These are phyloP conservation scores for Sinosuthora webbiana DNA, from an alignment of 2,113 vertebrate genomes.

Conservation along the genomic window DNA sequence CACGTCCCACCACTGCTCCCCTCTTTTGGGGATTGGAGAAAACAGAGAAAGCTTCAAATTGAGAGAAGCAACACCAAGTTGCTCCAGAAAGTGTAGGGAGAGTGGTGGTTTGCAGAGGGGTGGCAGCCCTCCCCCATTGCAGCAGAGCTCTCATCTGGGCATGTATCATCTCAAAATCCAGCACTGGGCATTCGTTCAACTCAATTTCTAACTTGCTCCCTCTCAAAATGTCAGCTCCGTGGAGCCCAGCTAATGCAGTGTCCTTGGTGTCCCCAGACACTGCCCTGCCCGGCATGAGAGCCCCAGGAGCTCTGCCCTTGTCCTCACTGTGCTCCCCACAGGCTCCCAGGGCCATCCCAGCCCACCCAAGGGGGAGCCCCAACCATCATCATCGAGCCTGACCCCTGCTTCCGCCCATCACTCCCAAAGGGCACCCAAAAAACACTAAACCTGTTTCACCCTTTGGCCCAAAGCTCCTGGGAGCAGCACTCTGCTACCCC, in stretches of 20 bases:
- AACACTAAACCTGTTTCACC: fast-evolving
- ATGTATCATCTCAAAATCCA: background rate
- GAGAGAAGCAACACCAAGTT: background rate
- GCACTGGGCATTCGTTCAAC: background rate
- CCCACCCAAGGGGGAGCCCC: background rate
- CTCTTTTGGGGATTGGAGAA: background rate
- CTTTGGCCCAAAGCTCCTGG: background rate
- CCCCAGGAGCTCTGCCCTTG: background rate
- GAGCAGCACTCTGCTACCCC: background rate
- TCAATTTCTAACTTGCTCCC: background rate
- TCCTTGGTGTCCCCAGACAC: background rate
- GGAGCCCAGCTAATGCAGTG: background rate
- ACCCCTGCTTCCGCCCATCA: fast-evolving
- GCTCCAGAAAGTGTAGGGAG: background rate
- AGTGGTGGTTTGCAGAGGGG: background rate
- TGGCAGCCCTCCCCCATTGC: background rate
- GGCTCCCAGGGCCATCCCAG: background rate
- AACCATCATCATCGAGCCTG: fast-evolving
- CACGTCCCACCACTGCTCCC: background rate
- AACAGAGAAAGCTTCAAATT: background rate
- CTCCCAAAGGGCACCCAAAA: background rate
- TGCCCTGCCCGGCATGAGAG: background rate
- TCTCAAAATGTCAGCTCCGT: background rate
- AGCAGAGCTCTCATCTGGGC: background rate
- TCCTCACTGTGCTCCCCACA: background rate